Percentiles rank a stretch among this genome's conserved stretches.
phyloP scores from a whole-genome alignment of 2,888 invertebrate genomes.

The Leptura quadrifasciata region DNA sequence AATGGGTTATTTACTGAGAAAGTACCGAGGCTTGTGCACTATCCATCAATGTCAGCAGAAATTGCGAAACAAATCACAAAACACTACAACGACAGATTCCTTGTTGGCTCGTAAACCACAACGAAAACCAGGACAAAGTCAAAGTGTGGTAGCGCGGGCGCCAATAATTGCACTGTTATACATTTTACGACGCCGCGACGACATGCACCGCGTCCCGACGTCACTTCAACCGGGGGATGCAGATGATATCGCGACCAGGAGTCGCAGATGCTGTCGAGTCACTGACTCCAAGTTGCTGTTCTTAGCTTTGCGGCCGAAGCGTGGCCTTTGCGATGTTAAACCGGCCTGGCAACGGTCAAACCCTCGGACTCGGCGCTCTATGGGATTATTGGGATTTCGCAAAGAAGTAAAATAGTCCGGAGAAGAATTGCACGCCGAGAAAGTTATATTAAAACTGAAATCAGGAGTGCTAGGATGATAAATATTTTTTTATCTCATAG shows the following conservation, averaged over 20 bases:
- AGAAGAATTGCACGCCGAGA: conserved; percentile 7
- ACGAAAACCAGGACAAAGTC: conserved; percentile 10
- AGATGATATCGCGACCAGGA: conserved; percentile 50
- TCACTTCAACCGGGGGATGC: conserved; percentile 48
- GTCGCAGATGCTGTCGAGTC: conserved; percentile 67
- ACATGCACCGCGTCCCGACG: conserved; percentile 41
- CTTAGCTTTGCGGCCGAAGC: conserved; percentile 50
- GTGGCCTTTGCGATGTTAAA: conserved; percentile 63
- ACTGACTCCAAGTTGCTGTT: conserved; percentile 65
- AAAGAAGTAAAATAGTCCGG: conserved; percentile 40
- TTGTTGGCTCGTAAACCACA: background rate
- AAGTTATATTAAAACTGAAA: background rate
- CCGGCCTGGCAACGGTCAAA: conserved; percentile 60
- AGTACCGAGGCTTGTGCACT: conserved; percentile 6
- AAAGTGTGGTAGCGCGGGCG: conserved; percentile 32
- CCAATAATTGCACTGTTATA: conserved; percentile 42
- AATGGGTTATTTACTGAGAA: conserved; percentile 17
- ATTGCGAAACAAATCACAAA: conserved; percentile 29
- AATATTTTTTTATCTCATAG: background rate
- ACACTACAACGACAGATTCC: conserved; percentile 23
- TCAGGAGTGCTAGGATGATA: background rate
- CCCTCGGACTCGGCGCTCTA: conserved; percentile 33
- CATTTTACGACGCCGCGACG: conserved; percentile 41
- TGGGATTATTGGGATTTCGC: conserved; percentile 46
- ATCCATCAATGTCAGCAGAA: conserved; percentile 35